Evolutionary conservation across 2,888 invertebrate genomes (phyloP), one percentile per base, ranked within the genome.

Genomic region (Stramonita haemastoma): DNA sequence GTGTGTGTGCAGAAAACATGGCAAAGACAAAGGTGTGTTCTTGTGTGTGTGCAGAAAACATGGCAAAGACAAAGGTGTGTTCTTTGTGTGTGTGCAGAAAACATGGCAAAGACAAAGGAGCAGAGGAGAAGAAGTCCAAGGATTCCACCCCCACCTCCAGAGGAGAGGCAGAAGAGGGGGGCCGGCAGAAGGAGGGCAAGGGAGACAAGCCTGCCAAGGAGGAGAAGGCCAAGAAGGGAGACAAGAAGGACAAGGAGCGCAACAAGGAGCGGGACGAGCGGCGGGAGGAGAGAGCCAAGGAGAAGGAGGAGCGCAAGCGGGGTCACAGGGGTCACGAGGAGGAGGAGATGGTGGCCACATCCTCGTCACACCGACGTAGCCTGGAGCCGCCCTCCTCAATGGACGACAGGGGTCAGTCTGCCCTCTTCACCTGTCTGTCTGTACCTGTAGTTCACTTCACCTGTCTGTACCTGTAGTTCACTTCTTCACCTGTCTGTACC

Each of bases 391-490:
- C 94, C 8, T 93, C 95, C 13, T 93, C 91, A 81, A 70, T 90
- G 26, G 95, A 95, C 32, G 95, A 95, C 90, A 93, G 95, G 94
- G 95, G 95, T 95, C 86, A 26, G 91, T 26, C 60, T 22, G 22
- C 60, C 15, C 13, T 22, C 46, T 8, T 8, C 46, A 46, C 8
- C 46, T 46, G 46, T 8, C 46, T 46, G 46, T 8, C n/a, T n/a
- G n/a, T n/a, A n/a, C n/a, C n/a, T n/a, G 8, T 46, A 46, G 46
- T 2, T 46, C 46, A 46, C 46, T 5, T 46, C 46, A 46, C 46
- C 8, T 46, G 46, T 46, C n/a, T n/a, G n/a, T n/a, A n/a, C n/a
- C n/a, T 46, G 46, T 46, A 46, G 46, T 46, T 8, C 46, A 2
- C 46, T 46, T 46, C 46, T 8, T 8, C 46, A 46, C 8, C 46